Percentiles rank a stretch among this genome's conserved stretches.
These are phyloP conservation scores for Nomia melanderi DNA, from an alignment of 1,140 invertebrate genomes.

Conservation along the genomic window DNA sequence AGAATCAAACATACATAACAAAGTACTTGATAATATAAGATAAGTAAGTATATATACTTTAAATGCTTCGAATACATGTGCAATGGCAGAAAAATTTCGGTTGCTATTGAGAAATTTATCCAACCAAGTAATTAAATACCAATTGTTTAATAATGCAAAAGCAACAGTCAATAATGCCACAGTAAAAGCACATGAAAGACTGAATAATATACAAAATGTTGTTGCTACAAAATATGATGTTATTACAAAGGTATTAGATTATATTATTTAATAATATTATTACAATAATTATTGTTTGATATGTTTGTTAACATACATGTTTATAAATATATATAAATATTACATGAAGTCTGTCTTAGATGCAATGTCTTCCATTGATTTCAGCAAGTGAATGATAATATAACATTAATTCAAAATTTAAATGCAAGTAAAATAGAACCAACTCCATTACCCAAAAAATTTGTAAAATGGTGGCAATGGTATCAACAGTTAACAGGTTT, in stretches of 20 bases:
- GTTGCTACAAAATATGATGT: constrained; percentile 68
- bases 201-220: constrained; percentile 64
- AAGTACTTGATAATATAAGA: neutral
- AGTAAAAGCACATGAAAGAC: constrained; percentile 65
- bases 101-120: constrained; percentile 65
- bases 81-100: constrained; percentile 64
- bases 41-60: no score
- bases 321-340: no score
- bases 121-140: constrained; percentile 62
- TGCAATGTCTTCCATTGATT: constrained; percentile 14
- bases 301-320: no score
- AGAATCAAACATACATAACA: neutral
- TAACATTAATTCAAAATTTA: constrained; percentile 71
- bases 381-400: constrained; percentile 68
- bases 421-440: constrained; percentile 59
- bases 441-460: constrained; percentile 67
- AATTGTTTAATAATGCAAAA: constrained; percentile 63
- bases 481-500: constrained; percentile 76
- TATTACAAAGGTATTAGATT: constrained; percentile 69
- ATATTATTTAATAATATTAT: neutral
- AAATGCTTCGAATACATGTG: neutral
- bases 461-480: constrained; percentile 76
- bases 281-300: no score
- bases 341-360: neutral
- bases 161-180: constrained; percentile 63